A percentile compares a stretch with the other conserved stretches of the same genome.
These are phyloP conservation scores for Eulemur macaco DNA, from an alignment of 2,113 vertebrate genomes.

Conservation along the genomic window DNA sequence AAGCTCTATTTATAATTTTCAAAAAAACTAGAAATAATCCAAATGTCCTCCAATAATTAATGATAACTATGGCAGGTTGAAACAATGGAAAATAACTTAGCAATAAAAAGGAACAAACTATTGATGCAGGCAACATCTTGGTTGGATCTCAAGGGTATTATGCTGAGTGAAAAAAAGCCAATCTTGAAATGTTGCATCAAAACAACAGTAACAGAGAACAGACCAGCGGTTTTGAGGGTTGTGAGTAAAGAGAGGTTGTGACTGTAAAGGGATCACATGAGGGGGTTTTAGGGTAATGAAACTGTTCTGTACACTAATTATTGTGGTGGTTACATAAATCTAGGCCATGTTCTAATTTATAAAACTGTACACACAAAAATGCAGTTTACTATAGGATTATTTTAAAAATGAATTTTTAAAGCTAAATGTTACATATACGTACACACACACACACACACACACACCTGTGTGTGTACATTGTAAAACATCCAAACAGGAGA, in stretches of 20 bases:
- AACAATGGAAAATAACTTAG: not conserved
- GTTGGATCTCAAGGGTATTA: not conserved
- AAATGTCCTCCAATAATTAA: not conserved
- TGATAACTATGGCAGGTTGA: not conserved
- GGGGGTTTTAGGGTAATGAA: not conserved
- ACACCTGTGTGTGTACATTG: not conserved
- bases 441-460: not conserved
- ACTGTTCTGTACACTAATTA: not conserved
- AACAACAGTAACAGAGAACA: not conserved
- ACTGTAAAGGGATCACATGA: fast-evolving
- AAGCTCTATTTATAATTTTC: not conserved
- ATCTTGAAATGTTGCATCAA: not conserved
- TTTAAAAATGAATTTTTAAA: not conserved
- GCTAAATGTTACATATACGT: not conserved
- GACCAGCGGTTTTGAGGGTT: not conserved
- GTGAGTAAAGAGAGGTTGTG: fast-evolving
- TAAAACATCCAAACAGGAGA: not conserved
- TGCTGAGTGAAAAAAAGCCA: not conserved
- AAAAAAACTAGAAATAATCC: not conserved
- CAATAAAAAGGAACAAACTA: not conserved
- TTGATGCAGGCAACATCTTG: not conserved
- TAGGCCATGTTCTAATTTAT: not conserved
- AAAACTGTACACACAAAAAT: not conserved
- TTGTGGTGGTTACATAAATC: not conserved
- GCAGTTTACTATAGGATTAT: not conserved